Conservation (phyloP, 2,888 invertebrate genomes). For the Caenorhabditis angaria region DNA sequence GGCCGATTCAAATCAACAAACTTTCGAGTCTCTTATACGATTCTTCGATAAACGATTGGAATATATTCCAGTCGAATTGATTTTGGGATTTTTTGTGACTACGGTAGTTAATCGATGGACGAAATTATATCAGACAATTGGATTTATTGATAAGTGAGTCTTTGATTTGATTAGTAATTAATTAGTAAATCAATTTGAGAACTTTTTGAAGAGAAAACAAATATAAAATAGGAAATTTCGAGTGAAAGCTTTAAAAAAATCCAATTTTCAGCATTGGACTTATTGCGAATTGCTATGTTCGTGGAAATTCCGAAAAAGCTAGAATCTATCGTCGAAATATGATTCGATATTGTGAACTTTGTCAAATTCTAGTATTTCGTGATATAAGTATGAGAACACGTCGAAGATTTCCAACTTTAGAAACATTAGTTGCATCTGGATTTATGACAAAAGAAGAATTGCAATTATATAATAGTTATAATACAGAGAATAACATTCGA, state of each 20-base stretch:
- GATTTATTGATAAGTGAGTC: conserved; percentile 58
- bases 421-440: conserved; percentile 54
- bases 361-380: conserved; percentile 55
- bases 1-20: conserved; percentile 39
- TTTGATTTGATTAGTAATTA: background rate
- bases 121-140: conserved; percentile 55
- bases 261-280: conserved; percentile 53
- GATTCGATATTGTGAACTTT: conserved; percentile 50
- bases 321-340: conserved; percentile 52
- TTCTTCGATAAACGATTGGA: conserved; percentile 46
- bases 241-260: conserved; percentile 21
- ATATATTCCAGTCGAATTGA: conserved; percentile 55
- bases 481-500: conserved; percentile 27
- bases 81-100: conserved; percentile 58
- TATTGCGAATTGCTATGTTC: conserved; percentile 54
- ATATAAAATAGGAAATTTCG: conserved; percentile 9
- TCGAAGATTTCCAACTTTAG: conserved; percentile 53
- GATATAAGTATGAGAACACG: conserved; percentile 55
- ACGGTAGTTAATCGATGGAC: conserved; percentile 55
- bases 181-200: no score
- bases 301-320: conserved; percentile 50
- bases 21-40: conserved; percentile 49
- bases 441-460: conserved; percentile 56
- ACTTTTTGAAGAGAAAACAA: no score
- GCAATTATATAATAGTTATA: conserved; percentile 47